A percentile compares a stretch with the other conserved stretches of the same genome.
These are phyloP conservation scores for Orbicella faveolata DNA, from an alignment of 64 coral and sea anemone species.

Conservation along the genomic window DNA sequence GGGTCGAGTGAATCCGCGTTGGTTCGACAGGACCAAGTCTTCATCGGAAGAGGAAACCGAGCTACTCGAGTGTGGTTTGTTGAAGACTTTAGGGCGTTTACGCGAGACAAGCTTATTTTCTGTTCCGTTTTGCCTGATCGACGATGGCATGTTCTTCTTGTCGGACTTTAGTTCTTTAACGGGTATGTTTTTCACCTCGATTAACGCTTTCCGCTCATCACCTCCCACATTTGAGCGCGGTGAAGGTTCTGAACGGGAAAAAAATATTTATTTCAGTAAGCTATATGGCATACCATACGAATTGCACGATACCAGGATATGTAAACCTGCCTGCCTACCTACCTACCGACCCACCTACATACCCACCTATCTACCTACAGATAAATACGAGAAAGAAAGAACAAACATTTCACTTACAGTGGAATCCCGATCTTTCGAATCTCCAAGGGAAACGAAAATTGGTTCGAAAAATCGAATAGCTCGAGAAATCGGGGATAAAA, in stretches of 20 bases:
- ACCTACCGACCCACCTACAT: no score
- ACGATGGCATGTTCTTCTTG: background rate
- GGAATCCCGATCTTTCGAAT: no score
- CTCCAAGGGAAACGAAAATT: no score
- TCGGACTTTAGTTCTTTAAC: background rate
- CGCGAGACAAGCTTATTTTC: conserved; percentile 3
- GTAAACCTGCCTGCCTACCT: no score
- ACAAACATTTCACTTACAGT: no score
- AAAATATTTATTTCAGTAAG: background rate
- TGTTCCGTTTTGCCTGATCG: conserved; percentile 9
- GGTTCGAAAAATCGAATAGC: no score
- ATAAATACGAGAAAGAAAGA: no score
- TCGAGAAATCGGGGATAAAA: no score
- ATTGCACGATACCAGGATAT: background rate
- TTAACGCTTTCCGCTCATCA: conserved; percentile 1
- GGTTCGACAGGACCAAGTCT: background rate
- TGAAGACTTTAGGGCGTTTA: background rate
- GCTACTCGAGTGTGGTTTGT: conserved; percentile 19
- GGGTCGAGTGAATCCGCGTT: background rate
- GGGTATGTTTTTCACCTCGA: conserved; percentile 14
- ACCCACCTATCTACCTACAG: no score
- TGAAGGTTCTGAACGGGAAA: background rate
- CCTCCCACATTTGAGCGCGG: background rate
- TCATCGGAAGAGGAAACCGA: conserved; percentile 28
- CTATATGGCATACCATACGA: background rate